A percentile compares a stretch with the other conserved stretches of the same genome.
Evolutionary conservation across 2,888 invertebrate species (phyloP).

Genomic region (Callyntrura sp.): DNA sequence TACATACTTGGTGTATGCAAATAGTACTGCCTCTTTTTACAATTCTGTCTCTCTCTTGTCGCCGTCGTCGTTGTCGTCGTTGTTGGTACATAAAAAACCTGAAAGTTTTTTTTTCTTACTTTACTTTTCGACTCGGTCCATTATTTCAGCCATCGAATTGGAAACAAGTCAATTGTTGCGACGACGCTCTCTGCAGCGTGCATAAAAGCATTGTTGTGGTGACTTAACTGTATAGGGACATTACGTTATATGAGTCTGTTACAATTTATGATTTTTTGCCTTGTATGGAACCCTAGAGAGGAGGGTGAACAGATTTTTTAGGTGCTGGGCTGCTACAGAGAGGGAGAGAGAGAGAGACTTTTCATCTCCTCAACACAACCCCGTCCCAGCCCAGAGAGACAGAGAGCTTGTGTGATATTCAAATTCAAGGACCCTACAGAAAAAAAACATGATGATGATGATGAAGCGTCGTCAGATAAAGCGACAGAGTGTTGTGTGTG

Average conservation of each 20-base stretch:
- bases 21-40: not conserved
- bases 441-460: conserved; percentile 44
- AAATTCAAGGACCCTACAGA: conserved; percentile 46
- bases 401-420: not conserved
- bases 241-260: conserved; percentile 19
- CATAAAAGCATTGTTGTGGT: conserved; percentile 43
- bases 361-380: not conserved
- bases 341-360: conserved; percentile 7
- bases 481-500: conserved; percentile 51
- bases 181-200: not conserved
- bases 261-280: conserved; percentile 48
- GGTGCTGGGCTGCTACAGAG: conserved; percentile 5
- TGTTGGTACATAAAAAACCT: not conserved
- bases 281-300: conserved; percentile 50
- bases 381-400: not conserved
- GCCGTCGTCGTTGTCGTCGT: not conserved
- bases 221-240: not conserved
- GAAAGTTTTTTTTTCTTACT: not conserved
- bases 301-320: conserved; percentile 45
- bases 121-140: not conserved
- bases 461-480: not conserved
- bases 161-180: conserved; percentile 12
- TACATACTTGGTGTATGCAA: conserved; percentile 23
- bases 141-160: conserved; percentile 6
- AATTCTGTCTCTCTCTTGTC: not conserved